Conservation (phyloP, 2,113 vertebrate species). For the Arvicanthis niloticus region DNA sequence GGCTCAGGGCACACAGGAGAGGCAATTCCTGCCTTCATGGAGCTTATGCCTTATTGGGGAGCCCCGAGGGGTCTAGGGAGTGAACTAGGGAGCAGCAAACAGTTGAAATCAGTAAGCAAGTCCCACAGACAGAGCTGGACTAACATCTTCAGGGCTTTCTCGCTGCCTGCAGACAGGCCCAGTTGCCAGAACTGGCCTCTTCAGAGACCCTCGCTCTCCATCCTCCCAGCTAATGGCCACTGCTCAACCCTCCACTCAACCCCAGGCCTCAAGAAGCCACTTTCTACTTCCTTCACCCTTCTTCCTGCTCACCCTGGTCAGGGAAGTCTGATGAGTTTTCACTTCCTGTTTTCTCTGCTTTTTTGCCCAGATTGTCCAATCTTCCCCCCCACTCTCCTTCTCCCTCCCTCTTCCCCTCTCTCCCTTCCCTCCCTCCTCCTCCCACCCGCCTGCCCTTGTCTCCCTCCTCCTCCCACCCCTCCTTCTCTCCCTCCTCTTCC, state of each 20-base stretch:
- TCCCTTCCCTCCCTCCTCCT: neutral
- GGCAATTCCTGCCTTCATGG: rapidly evolving
- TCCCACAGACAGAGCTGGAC: neutral
- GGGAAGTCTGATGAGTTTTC: neutral
- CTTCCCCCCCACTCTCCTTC: rapidly evolving
- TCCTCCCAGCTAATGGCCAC: neutral
- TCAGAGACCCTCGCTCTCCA: neutral
- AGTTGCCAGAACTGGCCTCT: neutral
- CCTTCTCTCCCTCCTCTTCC: no score
- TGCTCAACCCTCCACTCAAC: rapidly evolving
- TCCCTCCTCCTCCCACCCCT: no score
- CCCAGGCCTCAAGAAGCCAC: neutral
- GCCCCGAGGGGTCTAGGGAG: neutral
- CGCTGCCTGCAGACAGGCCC: neutral
- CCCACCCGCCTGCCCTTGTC: neutral
- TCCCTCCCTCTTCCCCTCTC: rapidly evolving
- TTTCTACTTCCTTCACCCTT: no score
- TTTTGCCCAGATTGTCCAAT: neutral
- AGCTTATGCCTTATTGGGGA: neutral
- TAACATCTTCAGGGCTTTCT: neutral
- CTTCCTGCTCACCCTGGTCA: neutral
- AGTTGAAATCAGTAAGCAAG: neutral
- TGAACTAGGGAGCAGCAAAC: neutral
- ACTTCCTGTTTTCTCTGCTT: neutral
- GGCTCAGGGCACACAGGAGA: neutral